Base-by-base conservation (phyloP, 1,140 invertebrate genomes). In the Drosophila trapezifrons region DNA sequence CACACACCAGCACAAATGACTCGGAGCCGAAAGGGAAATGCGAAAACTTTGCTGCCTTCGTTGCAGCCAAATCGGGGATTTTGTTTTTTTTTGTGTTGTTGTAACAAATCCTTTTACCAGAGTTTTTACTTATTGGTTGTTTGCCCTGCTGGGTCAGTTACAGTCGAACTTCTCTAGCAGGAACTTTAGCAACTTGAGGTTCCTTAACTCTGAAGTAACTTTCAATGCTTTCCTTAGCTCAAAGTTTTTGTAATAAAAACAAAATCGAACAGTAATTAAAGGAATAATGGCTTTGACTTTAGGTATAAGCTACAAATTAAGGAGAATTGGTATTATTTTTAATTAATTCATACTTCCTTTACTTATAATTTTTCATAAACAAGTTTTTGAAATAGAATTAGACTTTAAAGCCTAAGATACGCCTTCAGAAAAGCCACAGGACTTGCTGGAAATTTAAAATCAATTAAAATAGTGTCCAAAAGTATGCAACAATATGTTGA, bases 101-200 rank as follows among this genome's bases (percentile, higher is more conserved):
- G 37, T 60, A 69, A 47, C 51, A 35, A 71, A 58, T 71, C 52
- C 63, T 67, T 67, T 40, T 38, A 56, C 15, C 37, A 22, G 65
- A 45, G 46, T 54, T 66, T 69, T 72, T 27, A 64, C 40, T 49
- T 62, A 22, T 54, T 74, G 46, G 17, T 37, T 43, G 57, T 57
- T 65, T 49, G 65, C 32, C 20, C 22, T 17, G 51, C 40, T 22
- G 35, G 54, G 64, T 67, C 58, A 59, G 67, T 64, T 77, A 72
- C 67, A 64, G 60, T 29, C 22, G 2, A 60, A 37, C 37, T 42
- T 60, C 18, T n/a, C 18, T 25, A 25, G 18, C 51, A 37, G 4
- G 8, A 54, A 42, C 8, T 10, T 17, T 0, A 7, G 0, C 18
- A 29, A 20, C 25, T 58, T 47, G 2, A 9, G 5, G 3, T 32